A percentile compares a stretch with the other conserved stretches of the same genome.
phyloP scores from a whole-genome alignment of 2,113 vertebrate species.

The Corythoichthys intestinalis region DNA sequence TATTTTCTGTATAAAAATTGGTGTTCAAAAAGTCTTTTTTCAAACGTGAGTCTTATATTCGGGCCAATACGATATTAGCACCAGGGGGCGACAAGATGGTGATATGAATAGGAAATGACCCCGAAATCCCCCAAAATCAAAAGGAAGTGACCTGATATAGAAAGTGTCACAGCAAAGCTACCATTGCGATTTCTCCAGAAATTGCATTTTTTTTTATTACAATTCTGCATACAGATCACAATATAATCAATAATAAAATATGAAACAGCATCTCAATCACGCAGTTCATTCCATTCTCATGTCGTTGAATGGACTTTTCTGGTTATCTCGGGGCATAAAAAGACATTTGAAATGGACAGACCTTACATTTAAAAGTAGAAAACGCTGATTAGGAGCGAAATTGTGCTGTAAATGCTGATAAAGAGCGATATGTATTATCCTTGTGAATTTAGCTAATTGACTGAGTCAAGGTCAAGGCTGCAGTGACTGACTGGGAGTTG shows the following conservation, averaged over 20 bases:
- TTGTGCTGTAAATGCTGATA: slow-evolving; percentile 22
- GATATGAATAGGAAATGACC: too few relatives aligned
- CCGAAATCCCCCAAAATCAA: too few relatives aligned
- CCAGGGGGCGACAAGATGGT: too few relatives aligned
- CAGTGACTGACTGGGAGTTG: not conserved
- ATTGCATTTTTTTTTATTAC: not conserved
- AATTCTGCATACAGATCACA: not conserved
- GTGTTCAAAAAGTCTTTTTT: too few relatives aligned
- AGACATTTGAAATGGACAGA: not conserved
- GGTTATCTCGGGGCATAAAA: not conserved
- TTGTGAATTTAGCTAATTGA: not conserved
- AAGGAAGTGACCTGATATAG: too few relatives aligned
- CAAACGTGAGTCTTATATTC: too few relatives aligned
- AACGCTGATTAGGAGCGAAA: not conserved
- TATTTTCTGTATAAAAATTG: too few relatives aligned
- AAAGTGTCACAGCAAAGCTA: too few relatives aligned
- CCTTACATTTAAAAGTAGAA: not conserved
- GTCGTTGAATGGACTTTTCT: not conserved
- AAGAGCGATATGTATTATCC: slow-evolving; percentile 12
- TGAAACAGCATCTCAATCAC: too few relatives aligned
- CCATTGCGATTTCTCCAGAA: not conserved
- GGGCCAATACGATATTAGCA: too few relatives aligned
- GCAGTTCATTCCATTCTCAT: too few relatives aligned
- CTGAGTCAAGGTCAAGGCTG: slow-evolving; percentile 30
- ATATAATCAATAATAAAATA: too few relatives aligned